A percentile compares a stretch with the other conserved stretches of the same genome.
Evolutionary conservation across 2,888 invertebrate genomes (phyloP).

Genomic region (Polydrusus cervinus): DNA sequence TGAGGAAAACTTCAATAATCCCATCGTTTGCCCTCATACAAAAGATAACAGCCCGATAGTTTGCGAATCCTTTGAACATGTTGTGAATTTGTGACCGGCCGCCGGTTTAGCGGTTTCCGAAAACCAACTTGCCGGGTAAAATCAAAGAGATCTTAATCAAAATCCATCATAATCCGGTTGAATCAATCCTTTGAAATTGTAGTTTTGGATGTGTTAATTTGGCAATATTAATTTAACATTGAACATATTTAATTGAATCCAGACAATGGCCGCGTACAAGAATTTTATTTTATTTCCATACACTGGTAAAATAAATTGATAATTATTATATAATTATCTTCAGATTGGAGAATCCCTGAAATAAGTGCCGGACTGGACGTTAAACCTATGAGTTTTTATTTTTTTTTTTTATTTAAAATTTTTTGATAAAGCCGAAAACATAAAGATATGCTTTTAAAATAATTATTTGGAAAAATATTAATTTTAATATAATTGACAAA

Average conservation of each 20-base stretch:
- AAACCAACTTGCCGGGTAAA: conserved; percentile 17
- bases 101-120: conserved; percentile 26
- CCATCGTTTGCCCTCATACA: conserved; percentile 58
- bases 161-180: conserved; percentile 25
- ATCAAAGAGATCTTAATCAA: conserved; percentile 33
- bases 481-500: too few species aligned
- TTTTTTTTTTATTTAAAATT: too few species aligned
- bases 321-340: too few species aligned
- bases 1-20: conserved; percentile 58
- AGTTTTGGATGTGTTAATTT: conserved; percentile 15
- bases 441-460: too few species aligned
- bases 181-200: conserved; percentile 22
- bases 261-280: neutral
- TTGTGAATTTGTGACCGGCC: conserved; percentile 57
- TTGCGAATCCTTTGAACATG: conserved; percentile 60
- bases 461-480: too few species aligned
- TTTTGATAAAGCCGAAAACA: too few species aligned
- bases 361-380: too few species aligned
- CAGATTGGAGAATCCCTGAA: too few species aligned
- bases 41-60: conserved; percentile 60
- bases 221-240: conserved; percentile 6
- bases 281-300: neutral
- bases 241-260: neutral
- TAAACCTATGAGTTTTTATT: too few species aligned
- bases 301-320: too few species aligned